Percentiles rank a stretch among this genome's conserved stretches.
phyloP scores from a whole-genome alignment of 1,140 invertebrate species.

The Epicauta chinensis region DNA sequence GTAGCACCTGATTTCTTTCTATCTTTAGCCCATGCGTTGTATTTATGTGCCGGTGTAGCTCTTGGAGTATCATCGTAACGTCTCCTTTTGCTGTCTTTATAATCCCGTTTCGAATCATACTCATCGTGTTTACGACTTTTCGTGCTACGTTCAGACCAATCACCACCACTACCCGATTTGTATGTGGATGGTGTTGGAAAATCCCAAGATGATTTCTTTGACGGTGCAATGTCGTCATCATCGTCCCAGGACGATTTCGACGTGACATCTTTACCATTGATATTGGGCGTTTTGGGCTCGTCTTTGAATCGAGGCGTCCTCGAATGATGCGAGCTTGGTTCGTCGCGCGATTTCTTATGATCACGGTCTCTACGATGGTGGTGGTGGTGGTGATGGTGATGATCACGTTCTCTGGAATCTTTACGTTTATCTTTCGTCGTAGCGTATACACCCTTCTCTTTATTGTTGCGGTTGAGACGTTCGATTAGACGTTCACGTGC shows the following conservation, averaged over 20 bases:
- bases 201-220: conserved; percentile 80
- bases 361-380: conserved; percentile 36
- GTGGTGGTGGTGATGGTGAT: conserved; percentile 14
- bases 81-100: conserved; percentile 8
- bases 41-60: conserved; percentile 82
- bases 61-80: conserved; percentile 58
- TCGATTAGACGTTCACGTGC: conserved; percentile 66
- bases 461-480: conserved; percentile 42
- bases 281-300: conserved; percentile 75
- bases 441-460: conserved; percentile 48
- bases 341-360: conserved; percentile 16
- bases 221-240: conserved; percentile 61
- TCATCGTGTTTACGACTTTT: conserved; percentile 24
- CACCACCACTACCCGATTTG: conserved; percentile 41
- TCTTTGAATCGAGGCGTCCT: conserved; percentile 66
- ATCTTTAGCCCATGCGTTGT: conserved; percentile 70
- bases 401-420: conserved; percentile 21
- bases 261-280: conserved; percentile 59
- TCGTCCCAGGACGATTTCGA: conserved; percentile 86
- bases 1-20: conserved; percentile 57
- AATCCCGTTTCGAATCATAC: conserved; percentile 13
- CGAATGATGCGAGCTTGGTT: conserved; percentile 50
- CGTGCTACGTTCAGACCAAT: conserved; percentile 45
- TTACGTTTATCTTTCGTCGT: conserved; percentile 40
- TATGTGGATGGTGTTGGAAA: conserved; percentile 74